These are phyloP conservation scores for Megaustenia siamemsis DNA, from an alignment of 2,888 invertebrate species.

Conservation along the genomic window DNA sequence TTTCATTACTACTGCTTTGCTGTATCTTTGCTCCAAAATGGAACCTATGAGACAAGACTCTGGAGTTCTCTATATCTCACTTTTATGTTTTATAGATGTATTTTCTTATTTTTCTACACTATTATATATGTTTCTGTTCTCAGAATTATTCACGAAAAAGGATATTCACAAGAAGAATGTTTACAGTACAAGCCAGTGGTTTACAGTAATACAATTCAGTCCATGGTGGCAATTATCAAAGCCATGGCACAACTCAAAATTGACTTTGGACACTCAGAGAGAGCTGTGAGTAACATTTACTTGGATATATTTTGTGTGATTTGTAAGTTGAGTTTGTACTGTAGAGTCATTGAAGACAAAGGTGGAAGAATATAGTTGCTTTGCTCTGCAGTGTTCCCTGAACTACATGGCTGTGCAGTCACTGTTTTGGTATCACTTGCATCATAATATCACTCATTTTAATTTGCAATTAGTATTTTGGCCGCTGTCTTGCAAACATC, in stretches of 20 bases:
- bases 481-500: too few relatives aligned
- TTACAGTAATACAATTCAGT: constrained; percentile 91
- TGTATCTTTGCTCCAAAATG: too few relatives aligned
- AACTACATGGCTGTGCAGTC: too few relatives aligned
- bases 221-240: constrained; percentile 92
- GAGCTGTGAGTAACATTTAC: constrained; percentile 84
- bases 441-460: too few relatives aligned
- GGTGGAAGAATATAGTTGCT: too few relatives aligned
- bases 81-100: neutral
- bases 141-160: constrained; percentile 93
- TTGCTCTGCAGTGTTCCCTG: too few relatives aligned
- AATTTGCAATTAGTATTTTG: too few relatives aligned
- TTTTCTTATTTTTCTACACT: neutral
- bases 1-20: too few relatives aligned
- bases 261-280: constrained; percentile 89
- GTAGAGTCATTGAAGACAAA: too few relatives aligned
- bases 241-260: constrained; percentile 94
- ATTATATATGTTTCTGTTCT: neutral
- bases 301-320: neutral
- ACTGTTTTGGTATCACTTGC: too few relatives aligned
- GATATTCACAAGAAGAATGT: constrained; percentile 93
- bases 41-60: too few relatives aligned
- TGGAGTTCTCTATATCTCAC: neutral
- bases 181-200: constrained; percentile 93
- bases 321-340: too few relatives aligned